These are phyloP conservation scores for Melanchra persicariae DNA, from an alignment of 2,888 invertebrate genomes.

Conservation along the genomic window DNA sequence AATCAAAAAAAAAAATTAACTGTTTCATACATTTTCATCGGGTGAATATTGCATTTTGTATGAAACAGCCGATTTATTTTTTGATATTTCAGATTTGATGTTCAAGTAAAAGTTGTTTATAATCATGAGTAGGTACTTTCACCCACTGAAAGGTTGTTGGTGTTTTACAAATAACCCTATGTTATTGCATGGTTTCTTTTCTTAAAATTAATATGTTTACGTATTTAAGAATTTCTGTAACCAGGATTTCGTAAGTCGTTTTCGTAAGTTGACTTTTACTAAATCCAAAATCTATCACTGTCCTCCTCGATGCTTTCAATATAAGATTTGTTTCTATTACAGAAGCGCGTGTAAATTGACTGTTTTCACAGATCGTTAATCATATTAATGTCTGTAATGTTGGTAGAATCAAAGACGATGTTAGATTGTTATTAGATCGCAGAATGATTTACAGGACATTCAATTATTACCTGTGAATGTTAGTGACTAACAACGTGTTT, in stretches of 20 bases:
- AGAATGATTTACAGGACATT: slow-evolving; percentile 18
- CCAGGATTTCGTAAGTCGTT: neutral
- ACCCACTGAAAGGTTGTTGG: no score
- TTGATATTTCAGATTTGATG: no score
- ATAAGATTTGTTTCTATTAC: slow-evolving; percentile 20
- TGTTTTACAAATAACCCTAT: no score
- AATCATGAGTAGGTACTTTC: no score
- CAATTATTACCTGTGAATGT: neutral
- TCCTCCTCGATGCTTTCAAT: slow-evolving; percentile 10
- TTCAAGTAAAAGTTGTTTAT: no score
- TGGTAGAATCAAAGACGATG: neutral
- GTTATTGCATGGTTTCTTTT: no score
- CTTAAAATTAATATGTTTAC: no score
- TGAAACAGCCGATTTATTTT: no score
- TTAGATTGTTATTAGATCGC: slow-evolving; percentile 12
- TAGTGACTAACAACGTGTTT: slow-evolving; percentile 6
- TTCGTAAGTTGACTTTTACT: no score
- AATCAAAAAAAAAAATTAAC: no score
- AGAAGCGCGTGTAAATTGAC: slow-evolving; percentile 31
- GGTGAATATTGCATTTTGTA: no score
- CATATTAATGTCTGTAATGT: slow-evolving; percentile 22
- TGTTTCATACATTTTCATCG: no score
- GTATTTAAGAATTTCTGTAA: neutral
- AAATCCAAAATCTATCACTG: slow-evolving; percentile 4
- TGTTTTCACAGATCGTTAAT: slow-evolving; percentile 28